Evolutionary conservation across 2,888 invertebrate species (phyloP), one percentile per base, ranked within the genome.

Genomic region (Pecten maximus): DNA sequence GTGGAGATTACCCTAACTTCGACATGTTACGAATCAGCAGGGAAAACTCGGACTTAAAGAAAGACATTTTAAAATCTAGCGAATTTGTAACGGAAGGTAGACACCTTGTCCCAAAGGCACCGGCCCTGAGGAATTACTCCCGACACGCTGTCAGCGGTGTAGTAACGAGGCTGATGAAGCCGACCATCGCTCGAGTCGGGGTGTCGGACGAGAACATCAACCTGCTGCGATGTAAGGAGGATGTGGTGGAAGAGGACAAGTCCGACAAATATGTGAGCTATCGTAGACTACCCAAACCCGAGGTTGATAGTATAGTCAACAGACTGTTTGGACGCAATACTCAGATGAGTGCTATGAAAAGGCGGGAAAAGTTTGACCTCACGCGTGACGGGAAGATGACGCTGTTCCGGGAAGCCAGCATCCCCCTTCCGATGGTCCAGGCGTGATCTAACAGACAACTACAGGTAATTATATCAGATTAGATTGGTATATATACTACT

Each of bases 1-100:
- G 92, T 50, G 93, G 93, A 35, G 94, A 94, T 74, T 94, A 94
- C 87, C 94, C 94, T 8, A 94, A 94, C 89, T 94, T 94, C 88
- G 94, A 94, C 87, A 94, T 94, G 94, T 91, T 94, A 19, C 90
- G 94, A 23, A 89, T 94, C 15, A 92, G 92, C 23, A 74, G 93
- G 40, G 93, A 94, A 93, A 94, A 92, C 89, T 92, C 93, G 6
- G 89, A 92, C 19, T 90, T 94, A 6, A 93, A 93, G 88, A 93
- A 92, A 90, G 91, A 91, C 54, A 93, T 93, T 40, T 89, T 94
- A 10, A 88, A 91, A 88, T 90, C 92, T 40, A 92, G 93, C 15
- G 91, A 93, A 3, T 92, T 92, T 54, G 19, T 28, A n/a, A 54
- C 88, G 6, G 92, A 92, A 10, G 74, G 90, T n/a, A 92, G 92